Conservation (phyloP, 2,888 invertebrate genomes). For the Rhopalosiphum nymphaeae region DNA sequence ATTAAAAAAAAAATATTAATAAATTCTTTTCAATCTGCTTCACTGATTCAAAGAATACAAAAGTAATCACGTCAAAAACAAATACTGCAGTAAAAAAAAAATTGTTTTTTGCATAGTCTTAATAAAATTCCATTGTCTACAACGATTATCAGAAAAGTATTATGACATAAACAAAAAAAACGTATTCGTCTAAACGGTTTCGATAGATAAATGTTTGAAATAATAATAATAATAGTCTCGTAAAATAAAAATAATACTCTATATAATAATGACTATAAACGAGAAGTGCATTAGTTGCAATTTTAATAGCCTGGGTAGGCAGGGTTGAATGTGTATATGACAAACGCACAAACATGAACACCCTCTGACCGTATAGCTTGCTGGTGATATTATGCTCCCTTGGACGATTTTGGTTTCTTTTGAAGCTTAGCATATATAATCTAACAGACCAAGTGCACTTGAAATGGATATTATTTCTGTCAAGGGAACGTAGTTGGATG, state of each 20-base stretch:
- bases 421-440: conserved; percentile 15
- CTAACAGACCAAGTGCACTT: conserved; percentile 7
- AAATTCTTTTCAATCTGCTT: neutral
- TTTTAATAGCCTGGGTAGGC: neutral
- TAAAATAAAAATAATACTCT: neutral
- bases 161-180: conserved; percentile 25
- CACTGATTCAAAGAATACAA: neutral
- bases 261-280: neutral
- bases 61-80: conserved; percentile 49
- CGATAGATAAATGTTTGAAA: neutral
- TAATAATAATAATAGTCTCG: neutral
- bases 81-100: conserved; percentile 14
- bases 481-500: conserved; percentile 20
- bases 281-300: conserved; percentile 4
- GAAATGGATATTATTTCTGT: conserved; percentile 32
- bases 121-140: conserved; percentile 37
- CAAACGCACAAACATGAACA: conserved; percentile 23
- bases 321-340: conserved; percentile 4
- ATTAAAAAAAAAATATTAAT: neutral
- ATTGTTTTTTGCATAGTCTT: conserved; percentile 14
- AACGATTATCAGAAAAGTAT: conserved; percentile 19
- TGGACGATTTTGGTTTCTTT: conserved; percentile 8
- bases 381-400: neutral
- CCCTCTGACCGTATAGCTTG: conserved; percentile 1
- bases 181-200: neutral